Percentiles rank a stretch among this genome's conserved stretches.
Conservation (phyloP, 1,140 invertebrate genomes). For the Hylyphantes graminicola region DNA sequence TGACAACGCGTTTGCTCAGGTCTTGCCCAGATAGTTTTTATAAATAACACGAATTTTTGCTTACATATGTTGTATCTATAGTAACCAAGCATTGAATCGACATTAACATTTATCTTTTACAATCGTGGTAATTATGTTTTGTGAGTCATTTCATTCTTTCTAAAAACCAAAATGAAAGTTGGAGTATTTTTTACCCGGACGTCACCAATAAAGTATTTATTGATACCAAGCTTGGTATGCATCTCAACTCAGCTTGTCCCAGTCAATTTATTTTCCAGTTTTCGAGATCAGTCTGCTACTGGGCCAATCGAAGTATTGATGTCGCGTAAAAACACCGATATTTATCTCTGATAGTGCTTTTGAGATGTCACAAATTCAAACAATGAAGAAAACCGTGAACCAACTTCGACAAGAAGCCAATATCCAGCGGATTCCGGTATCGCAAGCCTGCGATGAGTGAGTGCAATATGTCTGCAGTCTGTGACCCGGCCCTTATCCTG, state of each 20-base stretch:
- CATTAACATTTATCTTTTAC: too few relatives aligned
- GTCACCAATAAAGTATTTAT: too few relatives aligned
- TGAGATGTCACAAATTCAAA: conserved; percentile 68
- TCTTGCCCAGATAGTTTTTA: too few relatives aligned
- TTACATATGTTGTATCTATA: too few relatives aligned
- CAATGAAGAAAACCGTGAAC: conserved; percentile 68
- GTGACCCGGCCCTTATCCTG: too few relatives aligned
- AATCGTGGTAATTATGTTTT: too few relatives aligned
- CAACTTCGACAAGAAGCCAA: conserved; percentile 69
- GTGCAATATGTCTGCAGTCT: conserved; percentile 49
- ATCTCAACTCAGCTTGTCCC: conserved; percentile 2
- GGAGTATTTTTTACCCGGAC: too few relatives aligned
- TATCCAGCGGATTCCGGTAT: conserved; percentile 68
- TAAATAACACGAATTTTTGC: too few relatives aligned
- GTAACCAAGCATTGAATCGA: too few relatives aligned
- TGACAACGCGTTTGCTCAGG: too few relatives aligned
- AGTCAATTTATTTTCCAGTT: conserved; percentile 9
- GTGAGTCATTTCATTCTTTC: too few relatives aligned
- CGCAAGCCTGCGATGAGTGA: conserved; percentile 70
- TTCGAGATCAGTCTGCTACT: background rate
- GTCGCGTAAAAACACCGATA: conserved; percentile 5
- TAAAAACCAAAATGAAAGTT: too few relatives aligned
- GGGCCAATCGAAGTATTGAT: conserved; percentile 18
- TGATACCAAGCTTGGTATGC: background rate
- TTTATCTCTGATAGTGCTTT: conserved; percentile 25